Evolutionary conservation across 1,140 invertebrate species (phyloP).

Genomic region (Bradynema listronoti): DNA sequence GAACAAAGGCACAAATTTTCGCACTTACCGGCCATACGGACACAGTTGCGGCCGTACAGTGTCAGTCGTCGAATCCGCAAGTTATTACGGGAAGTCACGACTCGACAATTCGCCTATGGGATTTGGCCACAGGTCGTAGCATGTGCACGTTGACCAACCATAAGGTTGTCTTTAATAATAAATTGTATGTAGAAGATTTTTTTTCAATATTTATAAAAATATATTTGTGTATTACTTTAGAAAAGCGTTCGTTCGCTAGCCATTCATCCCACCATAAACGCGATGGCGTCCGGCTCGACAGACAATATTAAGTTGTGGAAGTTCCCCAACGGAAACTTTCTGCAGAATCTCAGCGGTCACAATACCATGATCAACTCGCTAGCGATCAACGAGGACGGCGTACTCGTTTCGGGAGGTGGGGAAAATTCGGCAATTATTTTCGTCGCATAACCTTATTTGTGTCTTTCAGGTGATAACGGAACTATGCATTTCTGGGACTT

Average conservation of each 20-base stretch:
- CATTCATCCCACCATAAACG: conserved; percentile 84
- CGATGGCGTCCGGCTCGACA: conserved; percentile 92
- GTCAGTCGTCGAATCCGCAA: conserved; percentile 83
- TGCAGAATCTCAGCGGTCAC: conserved; percentile 93
- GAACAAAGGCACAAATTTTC: conserved; percentile 96
- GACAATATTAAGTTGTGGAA: conserved; percentile 99
- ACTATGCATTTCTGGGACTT: conserved; percentile 97
- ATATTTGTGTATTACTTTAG: conserved; percentile 16
- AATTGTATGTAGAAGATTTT: conserved; percentile 7
- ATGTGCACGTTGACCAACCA: conserved; percentile 93
- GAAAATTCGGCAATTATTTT: too few relatives aligned
- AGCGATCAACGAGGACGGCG: conserved; percentile 83
- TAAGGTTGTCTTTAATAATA: conserved; percentile 68
- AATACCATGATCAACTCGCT: conserved; percentile 95
- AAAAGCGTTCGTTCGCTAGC: conserved; percentile 87
- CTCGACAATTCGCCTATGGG: conserved; percentile 81
- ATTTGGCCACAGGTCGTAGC: conserved; percentile 88
- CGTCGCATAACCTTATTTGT: conserved; percentile 10
- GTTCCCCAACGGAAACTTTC: conserved; percentile 93
- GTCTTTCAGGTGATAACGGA: conserved; percentile 75
- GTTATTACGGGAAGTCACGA: conserved; percentile 69
- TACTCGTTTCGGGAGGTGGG: conserved; percentile 91
- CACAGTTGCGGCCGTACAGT: conserved; percentile 85
- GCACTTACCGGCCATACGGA: conserved; percentile 92
- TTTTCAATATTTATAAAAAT: background rate